Conservation (phyloP, 1,140 invertebrate genomes). For the Leptonema lineaticorne region DNA sequence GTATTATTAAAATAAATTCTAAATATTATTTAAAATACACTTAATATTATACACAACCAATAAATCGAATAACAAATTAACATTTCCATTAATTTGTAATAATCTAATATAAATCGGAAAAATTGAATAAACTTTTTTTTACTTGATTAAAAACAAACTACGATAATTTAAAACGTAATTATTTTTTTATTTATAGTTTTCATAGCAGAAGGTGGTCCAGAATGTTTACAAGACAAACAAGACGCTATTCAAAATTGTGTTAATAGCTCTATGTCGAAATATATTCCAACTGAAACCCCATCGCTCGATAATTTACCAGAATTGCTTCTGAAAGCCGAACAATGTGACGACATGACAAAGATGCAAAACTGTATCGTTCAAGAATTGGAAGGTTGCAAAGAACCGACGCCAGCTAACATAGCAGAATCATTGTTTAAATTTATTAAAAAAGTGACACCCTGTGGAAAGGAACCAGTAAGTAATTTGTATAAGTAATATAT, state of each 20-base stretch:
- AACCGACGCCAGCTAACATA: conserved; percentile 77
- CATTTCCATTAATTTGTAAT: too few relatives aligned
- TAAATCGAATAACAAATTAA: too few relatives aligned
- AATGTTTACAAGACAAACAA: conserved; percentile 66
- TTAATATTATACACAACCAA: too few relatives aligned
- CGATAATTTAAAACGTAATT: too few relatives aligned
- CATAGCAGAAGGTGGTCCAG: conserved; percentile 72
- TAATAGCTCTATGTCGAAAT: conserved; percentile 60
- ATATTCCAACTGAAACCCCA: conserved; percentile 51
- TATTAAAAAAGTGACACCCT: conserved; percentile 68
- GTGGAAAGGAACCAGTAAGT: conserved; percentile 45
- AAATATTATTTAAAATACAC: too few relatives aligned
- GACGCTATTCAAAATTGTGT: conserved; percentile 63
- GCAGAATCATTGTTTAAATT: conserved; percentile 75
- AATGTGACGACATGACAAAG: conserved; percentile 59
- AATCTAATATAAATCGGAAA: too few relatives aligned
- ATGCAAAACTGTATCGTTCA: conserved; percentile 66
- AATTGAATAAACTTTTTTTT: too few relatives aligned
- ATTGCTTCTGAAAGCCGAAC: conserved; percentile 51
- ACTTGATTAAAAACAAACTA: too few relatives aligned
- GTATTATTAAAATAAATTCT: too few relatives aligned
- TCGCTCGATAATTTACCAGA: conserved; percentile 56
- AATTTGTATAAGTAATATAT: too few relatives aligned
- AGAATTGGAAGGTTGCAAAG: conserved; percentile 65
- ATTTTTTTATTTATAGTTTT: conserved; percentile 62